Evolutionary conservation across 1,140 invertebrate species (phyloP).

Genomic region (Homarus americanus): DNA sequence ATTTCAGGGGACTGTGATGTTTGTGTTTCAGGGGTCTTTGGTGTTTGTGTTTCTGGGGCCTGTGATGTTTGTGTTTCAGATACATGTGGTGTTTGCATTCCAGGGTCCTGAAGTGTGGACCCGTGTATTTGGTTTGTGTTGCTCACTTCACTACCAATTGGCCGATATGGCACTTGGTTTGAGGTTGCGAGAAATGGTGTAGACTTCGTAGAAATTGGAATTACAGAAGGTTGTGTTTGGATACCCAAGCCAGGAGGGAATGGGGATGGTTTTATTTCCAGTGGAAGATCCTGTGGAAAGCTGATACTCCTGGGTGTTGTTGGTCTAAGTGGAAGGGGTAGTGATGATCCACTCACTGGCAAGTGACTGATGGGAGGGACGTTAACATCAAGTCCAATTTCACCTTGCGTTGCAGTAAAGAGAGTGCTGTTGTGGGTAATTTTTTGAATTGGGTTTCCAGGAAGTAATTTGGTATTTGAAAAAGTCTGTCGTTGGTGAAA

Average conservation of each 20-base stretch:
- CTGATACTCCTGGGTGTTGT: conserved; percentile 3
- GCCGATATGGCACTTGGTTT: background rate
- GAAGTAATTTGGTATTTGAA: background rate
- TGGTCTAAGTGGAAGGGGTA: background rate
- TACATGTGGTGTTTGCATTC: background rate
- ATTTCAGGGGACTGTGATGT: background rate
- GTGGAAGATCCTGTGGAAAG: background rate
- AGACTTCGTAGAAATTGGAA: background rate
- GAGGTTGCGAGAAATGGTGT: background rate
- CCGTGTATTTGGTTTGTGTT: background rate
- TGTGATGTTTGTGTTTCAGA: background rate
- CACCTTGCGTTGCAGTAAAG: background rate
- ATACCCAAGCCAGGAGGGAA: background rate
- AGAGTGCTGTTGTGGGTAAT: background rate
- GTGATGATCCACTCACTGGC: background rate
- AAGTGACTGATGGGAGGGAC: background rate
- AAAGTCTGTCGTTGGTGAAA: background rate
- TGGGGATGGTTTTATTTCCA: background rate
- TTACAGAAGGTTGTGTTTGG: background rate
- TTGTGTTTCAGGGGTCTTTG: background rate
- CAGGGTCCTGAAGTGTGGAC: background rate
- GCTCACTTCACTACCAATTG: background rate
- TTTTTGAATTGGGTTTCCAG: background rate
- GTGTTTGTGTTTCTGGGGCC: background rate
- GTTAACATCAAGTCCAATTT: background rate